phyloP scores from a whole-genome alignment of 1,140 invertebrate genomes.

The Aleiodes sp. region DNA sequence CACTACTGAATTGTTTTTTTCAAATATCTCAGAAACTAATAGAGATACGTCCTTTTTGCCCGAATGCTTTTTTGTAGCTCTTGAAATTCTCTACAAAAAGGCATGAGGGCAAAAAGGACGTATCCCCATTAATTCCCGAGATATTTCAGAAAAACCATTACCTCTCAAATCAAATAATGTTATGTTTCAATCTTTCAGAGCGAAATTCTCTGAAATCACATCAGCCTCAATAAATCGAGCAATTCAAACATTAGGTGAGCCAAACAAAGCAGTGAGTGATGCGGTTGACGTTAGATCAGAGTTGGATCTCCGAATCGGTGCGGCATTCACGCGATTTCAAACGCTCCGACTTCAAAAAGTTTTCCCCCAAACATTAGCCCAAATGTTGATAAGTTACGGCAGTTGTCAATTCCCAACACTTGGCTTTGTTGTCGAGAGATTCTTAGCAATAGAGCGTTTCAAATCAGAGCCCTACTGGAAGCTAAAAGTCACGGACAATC shows the following conservation, averaged over 20 bases:
- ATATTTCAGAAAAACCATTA: too few relatives aligned
- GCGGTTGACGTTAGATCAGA: conserved; percentile 96
- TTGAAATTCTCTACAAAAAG: too few relatives aligned
- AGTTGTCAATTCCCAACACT: conserved; percentile 97
- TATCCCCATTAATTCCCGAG: too few relatives aligned
- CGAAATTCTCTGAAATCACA: conserved; percentile 98
- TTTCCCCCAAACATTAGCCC: conserved; percentile 79
- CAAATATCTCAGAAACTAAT: too few relatives aligned
- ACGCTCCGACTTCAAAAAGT: conserved; percentile 88
- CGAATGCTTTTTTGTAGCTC: too few relatives aligned
- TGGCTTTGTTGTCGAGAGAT: conserved; percentile 96
- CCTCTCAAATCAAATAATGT: conserved; percentile 34
- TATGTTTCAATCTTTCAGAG: conserved; percentile 68
- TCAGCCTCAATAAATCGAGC: conserved; percentile 81
- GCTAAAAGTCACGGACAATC: conserved; percentile 81
- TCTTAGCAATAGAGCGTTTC: conserved; percentile 89
- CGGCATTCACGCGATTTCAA: conserved; percentile 98
- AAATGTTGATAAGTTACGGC: conserved; percentile 94
- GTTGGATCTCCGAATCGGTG: conserved; percentile 96
- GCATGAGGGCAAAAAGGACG: too few relatives aligned
- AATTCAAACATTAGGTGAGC: conserved; percentile 78
- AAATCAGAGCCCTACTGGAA: conserved; percentile 94
- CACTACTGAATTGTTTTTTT: too few relatives aligned
- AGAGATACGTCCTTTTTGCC: too few relatives aligned
- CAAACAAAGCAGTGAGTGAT: conserved; percentile 87